These are phyloP conservation scores for Pseudorectes ferrugineus DNA, from an alignment of 2,113 vertebrate genomes.

Conservation along the genomic window DNA sequence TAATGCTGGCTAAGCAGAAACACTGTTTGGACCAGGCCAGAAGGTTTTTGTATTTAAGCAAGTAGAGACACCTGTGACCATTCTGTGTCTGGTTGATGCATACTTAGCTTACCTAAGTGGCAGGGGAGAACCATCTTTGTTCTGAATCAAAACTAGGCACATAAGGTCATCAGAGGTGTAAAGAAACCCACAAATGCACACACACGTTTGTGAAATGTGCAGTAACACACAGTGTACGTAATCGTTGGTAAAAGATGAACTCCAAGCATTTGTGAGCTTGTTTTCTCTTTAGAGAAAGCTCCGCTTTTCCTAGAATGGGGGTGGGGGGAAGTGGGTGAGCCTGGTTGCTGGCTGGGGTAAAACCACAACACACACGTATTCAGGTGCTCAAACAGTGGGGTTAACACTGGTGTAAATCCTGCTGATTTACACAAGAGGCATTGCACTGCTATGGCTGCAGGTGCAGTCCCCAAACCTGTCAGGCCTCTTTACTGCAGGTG, in stretches of 20 bases:
- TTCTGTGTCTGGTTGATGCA: not conserved
- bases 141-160: not conserved
- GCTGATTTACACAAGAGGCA: not conserved
- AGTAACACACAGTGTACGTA: not conserved
- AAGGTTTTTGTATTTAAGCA: not conserved
- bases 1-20: not conserved
- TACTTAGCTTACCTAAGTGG: not conserved
- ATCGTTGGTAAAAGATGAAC: not conserved
- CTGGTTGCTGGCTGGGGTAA: not conserved
- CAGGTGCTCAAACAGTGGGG: not conserved
- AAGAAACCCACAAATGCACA: not conserved
- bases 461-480: not conserved
- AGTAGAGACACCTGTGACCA: not conserved
- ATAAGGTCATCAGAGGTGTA: accelerated
- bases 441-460: not conserved
- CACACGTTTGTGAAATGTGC: accelerated
- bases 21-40: not conserved
- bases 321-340: not conserved
- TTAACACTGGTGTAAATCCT: not conserved
- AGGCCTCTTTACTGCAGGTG: not conserved
- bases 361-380: not conserved
- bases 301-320: not conserved
- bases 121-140: accelerated
- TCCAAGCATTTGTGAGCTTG: not conserved
- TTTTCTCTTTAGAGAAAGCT: not conserved